Percentiles rank a stretch among this genome's conserved stretches.
These are phyloP conservation scores for Oncorhynchus masou DNA, from an alignment of 2,113 vertebrate genomes.

Conservation along the genomic window DNA sequence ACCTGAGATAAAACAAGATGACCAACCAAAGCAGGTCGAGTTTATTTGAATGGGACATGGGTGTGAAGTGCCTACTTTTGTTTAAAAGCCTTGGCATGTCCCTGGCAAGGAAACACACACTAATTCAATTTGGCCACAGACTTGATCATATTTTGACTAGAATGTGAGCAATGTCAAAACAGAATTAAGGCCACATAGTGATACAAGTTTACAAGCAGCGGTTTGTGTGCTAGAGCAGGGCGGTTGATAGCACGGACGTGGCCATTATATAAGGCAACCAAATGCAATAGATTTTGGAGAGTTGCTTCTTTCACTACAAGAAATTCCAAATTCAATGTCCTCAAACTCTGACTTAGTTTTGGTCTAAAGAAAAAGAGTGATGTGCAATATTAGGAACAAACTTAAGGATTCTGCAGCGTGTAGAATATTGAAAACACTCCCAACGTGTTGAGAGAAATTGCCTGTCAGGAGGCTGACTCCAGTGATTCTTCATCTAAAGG, in stretches of 20 bases:
- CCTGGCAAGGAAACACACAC: neutral
- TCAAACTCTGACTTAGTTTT: neutral
- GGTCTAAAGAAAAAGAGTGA: neutral
- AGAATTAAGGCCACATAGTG: no score
- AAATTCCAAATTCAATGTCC: neutral
- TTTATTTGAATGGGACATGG: no score
- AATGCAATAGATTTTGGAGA: neutral
- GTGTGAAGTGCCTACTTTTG: neutral
- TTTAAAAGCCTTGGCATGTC: neutral
- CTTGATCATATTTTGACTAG: neutral
- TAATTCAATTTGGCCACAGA: neutral
- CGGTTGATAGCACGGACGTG: no score
- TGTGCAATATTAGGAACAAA: neutral
- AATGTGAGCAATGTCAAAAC: neutral
- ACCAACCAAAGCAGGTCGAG: no score
- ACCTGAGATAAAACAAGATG: no score
- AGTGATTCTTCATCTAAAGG: conserved; percentile 2
- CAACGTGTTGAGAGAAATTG: conserved; percentile 6
- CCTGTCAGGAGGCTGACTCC: conserved; percentile 3
- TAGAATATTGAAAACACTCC: conserved; percentile 3
- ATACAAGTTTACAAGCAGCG: no score
- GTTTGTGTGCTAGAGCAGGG: no score
- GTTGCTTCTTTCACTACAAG: neutral
- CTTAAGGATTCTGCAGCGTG: neutral
- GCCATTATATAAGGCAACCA: no score